Percentiles rank a stretch among this genome's conserved stretches.
phyloP scores from a whole-genome alignment of 2,113 vertebrate genomes.

The Lophura nycthemera region DNA sequence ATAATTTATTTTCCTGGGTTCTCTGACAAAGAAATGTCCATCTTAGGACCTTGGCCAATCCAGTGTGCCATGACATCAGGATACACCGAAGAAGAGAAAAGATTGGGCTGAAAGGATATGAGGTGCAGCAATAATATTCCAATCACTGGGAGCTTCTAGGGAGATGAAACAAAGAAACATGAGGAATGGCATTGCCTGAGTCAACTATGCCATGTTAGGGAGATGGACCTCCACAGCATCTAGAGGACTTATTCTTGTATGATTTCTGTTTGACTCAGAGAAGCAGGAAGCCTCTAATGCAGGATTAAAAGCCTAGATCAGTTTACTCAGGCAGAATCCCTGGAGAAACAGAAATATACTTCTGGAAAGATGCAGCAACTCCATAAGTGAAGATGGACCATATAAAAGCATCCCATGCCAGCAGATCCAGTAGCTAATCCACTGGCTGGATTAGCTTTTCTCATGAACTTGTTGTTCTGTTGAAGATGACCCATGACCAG shows the following conservation, averaged over 20 bases:
- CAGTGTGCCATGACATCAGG: not conserved
- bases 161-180: not conserved
- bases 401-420: not conserved
- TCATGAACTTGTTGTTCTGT: accelerated
- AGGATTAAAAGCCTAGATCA: not conserved
- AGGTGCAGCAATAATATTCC: not conserved
- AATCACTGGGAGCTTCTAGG: not conserved
- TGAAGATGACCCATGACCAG: not conserved
- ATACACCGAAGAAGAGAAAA: accelerated
- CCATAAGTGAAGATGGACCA: not conserved
- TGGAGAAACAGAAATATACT: not conserved
- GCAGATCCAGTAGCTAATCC: not conserved
- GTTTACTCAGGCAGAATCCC: not conserved
- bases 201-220: not conserved
- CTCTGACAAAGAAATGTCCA: not conserved
- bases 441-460: not conserved
- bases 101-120: not conserved
- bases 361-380: not conserved
- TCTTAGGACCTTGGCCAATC: not conserved
- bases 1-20: not conserved
- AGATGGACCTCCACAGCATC: not conserved
- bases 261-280: constrained; percentile 33
- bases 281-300: not conserved
- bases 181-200: not conserved
- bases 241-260: not conserved